Evolutionary conservation across 2,797 vertebrate species (phyloP).

Genomic region (Manis pentadactyla): DNA sequence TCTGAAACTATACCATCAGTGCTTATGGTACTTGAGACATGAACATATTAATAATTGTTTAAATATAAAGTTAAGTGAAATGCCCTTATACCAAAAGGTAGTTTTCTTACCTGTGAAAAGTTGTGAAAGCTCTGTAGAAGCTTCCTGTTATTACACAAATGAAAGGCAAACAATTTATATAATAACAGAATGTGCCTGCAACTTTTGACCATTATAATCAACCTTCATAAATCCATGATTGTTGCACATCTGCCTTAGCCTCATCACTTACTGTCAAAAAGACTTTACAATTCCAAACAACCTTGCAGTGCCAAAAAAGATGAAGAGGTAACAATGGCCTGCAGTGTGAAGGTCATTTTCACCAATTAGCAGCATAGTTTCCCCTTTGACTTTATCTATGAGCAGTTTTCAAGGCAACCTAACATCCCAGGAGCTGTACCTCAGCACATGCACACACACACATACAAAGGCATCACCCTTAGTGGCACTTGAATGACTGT

Average conservation of each 20-base stretch:
- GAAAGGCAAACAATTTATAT: conserved; percentile 26
- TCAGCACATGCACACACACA: not conserved
- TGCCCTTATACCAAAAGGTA: conserved; percentile 10
- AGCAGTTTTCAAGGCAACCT: not conserved
- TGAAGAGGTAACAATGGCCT: not conserved
- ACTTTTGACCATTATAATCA: conserved; percentile 21
- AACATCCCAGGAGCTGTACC: not conserved
- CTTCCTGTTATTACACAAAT: not conserved
- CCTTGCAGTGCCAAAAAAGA: conserved; percentile 16
- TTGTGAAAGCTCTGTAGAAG: not conserved
- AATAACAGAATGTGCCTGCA: not conserved
- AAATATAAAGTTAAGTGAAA: conserved; percentile 67
- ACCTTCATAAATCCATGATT: not conserved
- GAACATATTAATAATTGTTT: conserved; percentile 76
- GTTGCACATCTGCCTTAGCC: not conserved
- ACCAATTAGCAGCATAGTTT: conserved; percentile 9
- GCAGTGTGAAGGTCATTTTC: not conserved
- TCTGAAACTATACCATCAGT: conserved; percentile 38
- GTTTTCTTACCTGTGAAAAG: conserved; percentile 20
- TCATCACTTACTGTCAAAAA: not conserved
- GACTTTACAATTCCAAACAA: not conserved
- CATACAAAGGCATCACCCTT: not conserved
- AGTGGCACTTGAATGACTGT: not conserved
- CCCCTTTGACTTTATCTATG: not conserved
- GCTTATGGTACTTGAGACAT: conserved; percentile 71